Evolutionary conservation across 2,797 vertebrate species (phyloP).

Genomic region (Sciurus carolinensis): DNA sequence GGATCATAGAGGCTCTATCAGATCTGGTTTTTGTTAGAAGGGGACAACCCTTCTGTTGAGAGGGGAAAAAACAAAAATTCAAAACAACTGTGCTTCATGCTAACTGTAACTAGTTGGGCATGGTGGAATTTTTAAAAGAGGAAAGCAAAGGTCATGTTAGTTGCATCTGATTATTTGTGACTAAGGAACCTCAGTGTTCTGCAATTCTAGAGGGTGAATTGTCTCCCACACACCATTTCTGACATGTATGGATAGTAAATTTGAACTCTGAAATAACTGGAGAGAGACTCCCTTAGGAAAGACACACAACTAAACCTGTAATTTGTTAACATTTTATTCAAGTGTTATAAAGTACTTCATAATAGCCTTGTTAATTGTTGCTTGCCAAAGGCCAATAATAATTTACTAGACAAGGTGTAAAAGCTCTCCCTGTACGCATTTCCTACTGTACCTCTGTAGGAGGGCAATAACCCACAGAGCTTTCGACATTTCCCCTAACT

Average conservation of each 20-base stretch:
- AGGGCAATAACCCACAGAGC: neutral
- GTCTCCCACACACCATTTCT: neutral
- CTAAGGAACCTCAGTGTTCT: neutral
- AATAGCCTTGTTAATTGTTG: constrained; percentile 38
- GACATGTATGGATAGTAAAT: neutral
- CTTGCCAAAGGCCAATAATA: constrained; percentile 4
- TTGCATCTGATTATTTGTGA: neutral
- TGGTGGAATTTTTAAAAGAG: neutral
- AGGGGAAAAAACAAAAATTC: neutral
- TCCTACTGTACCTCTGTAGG: neutral
- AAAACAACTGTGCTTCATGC: neutral
- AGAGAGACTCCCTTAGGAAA: constrained; percentile 17
- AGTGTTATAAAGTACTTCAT: neutral
- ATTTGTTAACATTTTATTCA: constrained; percentile 51
- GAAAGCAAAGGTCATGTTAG: neutral
- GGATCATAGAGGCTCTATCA: neutral
- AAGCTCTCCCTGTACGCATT: constrained; percentile 21
- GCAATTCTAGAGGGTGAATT: neutral
- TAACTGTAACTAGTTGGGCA: neutral
- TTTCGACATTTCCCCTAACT: neutral
- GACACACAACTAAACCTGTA: neutral
- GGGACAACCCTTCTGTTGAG: neutral
- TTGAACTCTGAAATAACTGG: neutral
- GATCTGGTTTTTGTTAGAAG: neutral
- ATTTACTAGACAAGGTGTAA: constrained; percentile 26